These are phyloP conservation scores for Gallinago solitaria DNA, from an alignment of 2,797 vertebrate genomes.

Conservation along the genomic window DNA sequence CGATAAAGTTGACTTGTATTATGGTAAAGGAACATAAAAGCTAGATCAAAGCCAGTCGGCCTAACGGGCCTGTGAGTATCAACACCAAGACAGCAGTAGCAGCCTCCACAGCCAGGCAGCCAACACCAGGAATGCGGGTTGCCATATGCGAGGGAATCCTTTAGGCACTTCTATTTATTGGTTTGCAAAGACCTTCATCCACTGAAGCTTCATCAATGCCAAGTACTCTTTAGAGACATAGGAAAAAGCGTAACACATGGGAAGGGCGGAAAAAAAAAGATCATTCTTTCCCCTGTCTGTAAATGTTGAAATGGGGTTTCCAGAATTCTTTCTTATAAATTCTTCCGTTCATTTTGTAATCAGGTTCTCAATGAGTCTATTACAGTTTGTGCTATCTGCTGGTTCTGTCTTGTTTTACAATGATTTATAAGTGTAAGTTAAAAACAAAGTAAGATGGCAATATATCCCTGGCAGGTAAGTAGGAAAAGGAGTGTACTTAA, in stretches of 20 bases:
- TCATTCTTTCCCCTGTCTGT: not conserved
- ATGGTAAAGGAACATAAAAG: conserved; percentile 32
- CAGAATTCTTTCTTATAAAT: not conserved
- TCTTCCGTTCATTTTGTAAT: conserved; percentile 9
- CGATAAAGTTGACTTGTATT: conserved; percentile 26
- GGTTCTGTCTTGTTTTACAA: conserved; percentile 47
- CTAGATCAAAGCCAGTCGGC: conserved; percentile 49
- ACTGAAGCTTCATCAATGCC: not conserved
- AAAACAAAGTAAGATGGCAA: conserved; percentile 12
- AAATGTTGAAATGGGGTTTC: not conserved
- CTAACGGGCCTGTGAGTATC: not conserved
- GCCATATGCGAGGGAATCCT: not conserved
- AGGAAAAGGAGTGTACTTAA: conserved; percentile 6
- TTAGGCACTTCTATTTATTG: not conserved
- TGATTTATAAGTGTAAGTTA: not conserved
- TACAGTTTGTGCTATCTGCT: not conserved
- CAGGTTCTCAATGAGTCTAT: conserved; percentile 12
- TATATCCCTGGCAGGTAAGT: not conserved
- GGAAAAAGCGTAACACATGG: not conserved
- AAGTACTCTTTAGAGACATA: not conserved
- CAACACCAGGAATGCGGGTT: not conserved
- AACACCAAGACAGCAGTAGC: not conserved
- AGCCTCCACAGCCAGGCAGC: not conserved
- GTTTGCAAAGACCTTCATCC: not conserved
- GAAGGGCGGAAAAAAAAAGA: not conserved